Percentiles rank a stretch among this genome's conserved stretches.
phyloP scores from a whole-genome alignment of 2,888 invertebrate genomes.

The Nomada fabriciana region DNA sequence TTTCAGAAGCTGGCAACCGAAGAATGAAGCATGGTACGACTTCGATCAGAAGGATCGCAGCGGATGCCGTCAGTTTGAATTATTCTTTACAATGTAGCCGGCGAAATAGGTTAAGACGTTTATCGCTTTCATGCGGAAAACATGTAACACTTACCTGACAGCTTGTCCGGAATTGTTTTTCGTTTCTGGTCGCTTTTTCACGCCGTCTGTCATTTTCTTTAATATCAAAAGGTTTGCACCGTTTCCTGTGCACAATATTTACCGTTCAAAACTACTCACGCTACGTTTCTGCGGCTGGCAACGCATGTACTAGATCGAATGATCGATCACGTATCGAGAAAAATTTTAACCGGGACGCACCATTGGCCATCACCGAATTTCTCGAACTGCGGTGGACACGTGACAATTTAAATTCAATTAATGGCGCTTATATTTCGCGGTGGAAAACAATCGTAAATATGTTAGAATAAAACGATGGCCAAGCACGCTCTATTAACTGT shows the following conservation, averaged over 20 bases:
- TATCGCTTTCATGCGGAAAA: slow-evolving; percentile 22
- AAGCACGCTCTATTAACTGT: neutral
- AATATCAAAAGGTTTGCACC: neutral
- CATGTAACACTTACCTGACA: slow-evolving; percentile 44
- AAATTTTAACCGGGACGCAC: neutral
- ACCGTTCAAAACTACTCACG: neutral
- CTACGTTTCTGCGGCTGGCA: neutral
- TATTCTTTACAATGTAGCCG: slow-evolving; percentile 10
- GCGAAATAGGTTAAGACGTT: slow-evolving; percentile 56
- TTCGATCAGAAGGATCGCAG: slow-evolving; percentile 1
- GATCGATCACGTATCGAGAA: slow-evolving; percentile 12
- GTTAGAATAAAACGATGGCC: neutral
- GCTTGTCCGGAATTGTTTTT: neutral
- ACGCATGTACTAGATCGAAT: slow-evolving; percentile 27
- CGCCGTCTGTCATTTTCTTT: slow-evolving; percentile 36
- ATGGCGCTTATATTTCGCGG: neutral
- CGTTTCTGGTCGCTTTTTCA: neutral
- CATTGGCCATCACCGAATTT: slow-evolving; percentile 30
- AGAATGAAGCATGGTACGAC: neutral
- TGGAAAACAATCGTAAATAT: neutral
- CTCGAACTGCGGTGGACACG: slow-evolving; percentile 16
- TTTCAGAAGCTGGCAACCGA: neutral
- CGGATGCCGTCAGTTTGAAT: slow-evolving; percentile 47
- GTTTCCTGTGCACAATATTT: neutral
- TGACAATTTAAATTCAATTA: neutral